Evolutionary conservation across 1,140 invertebrate species (phyloP), one percentile per base, ranked within the genome.

Genomic region (Drosophila bocki): DNA sequence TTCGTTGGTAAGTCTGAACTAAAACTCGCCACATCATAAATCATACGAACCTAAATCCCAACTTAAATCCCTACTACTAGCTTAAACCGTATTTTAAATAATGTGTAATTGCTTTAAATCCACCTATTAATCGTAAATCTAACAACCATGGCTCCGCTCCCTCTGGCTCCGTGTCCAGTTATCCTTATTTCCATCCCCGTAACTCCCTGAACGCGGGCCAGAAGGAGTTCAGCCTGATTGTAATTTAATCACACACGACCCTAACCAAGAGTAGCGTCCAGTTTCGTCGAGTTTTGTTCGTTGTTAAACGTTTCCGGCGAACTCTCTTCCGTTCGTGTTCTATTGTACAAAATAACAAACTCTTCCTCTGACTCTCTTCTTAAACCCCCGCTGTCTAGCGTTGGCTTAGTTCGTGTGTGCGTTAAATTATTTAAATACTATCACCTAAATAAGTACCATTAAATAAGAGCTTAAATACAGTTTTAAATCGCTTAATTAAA

Each of bases 1-100:
- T 94, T 96, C 96, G 94, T 95, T 96, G 96, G 96, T 97, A 96
- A 96, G 96, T 96, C 94, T 94, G 91, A 94, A 94, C 92, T 77
- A 78, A 82, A 91, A 91, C 76, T 75, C 54, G 82, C 71, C 74
- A 74, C 59, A 64, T 67, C 56, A 86, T 74, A 80, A 76, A 76
- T 53, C 67, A 77, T 53, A 65, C 22, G 53, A 74, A 65, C 50
- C 68, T 72, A 79, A 64, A 60, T 37, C 48, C 45, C 63, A 33
- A 60, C 26, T 77, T 79, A 75, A 91, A 78, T 69, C 65, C 56
- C 32, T 4, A 67, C 68, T 44, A 37, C 35, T 50, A 79, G 75
- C 64, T 54, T 68, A 63, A 78, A 78, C 39, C 63, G 67, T 81
- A 78, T 78, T 48, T 86, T 79, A 82, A 88, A 78, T 90, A 88